Percentiles rank a stretch among this genome's conserved stretches.
Conservation (phyloP, 2,888 invertebrate species). For the Stenurella melanura region DNA sequence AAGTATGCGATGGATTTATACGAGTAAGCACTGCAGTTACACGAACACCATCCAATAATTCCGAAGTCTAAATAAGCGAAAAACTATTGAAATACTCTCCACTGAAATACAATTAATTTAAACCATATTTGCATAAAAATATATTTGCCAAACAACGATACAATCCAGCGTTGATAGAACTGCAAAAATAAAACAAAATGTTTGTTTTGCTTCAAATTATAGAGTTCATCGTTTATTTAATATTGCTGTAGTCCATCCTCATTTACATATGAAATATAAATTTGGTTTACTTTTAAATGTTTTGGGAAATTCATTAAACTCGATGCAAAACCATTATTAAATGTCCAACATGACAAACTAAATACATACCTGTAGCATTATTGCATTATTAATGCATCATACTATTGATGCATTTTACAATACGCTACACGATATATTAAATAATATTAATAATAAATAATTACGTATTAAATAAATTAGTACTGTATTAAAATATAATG, state of each 20-base stretch:
- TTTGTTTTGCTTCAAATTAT: slow-evolving; percentile 11
- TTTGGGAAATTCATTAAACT: slow-evolving; percentile 7
- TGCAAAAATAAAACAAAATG: not conserved
- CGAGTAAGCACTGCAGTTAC: too few species aligned
- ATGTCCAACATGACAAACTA: slow-evolving; percentile 14
- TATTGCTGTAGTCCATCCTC: not conserved
- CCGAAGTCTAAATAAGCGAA: too few species aligned
- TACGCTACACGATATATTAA: not conserved
- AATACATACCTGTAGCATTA: slow-evolving; percentile 10
- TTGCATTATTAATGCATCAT: slow-evolving; percentile 11
- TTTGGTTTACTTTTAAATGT: not conserved
- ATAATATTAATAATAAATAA: slow-evolving; percentile 12
- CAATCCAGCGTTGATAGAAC: not conserved
- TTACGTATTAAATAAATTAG: not conserved
- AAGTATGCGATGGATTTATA: too few species aligned
- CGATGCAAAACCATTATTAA: slow-evolving; percentile 18
- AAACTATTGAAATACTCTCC: not conserved
- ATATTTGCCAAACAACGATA: not conserved
- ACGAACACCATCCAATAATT: too few species aligned
- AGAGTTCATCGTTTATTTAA: not conserved
- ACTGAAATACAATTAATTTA: not conserved
- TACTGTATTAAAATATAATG: not conserved
- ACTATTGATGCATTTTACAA: not conserved
- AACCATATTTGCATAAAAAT: not conserved
- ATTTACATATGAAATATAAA: slow-evolving; percentile 23